A percentile compares a stretch with the other conserved stretches of the same genome.
phyloP scores from a whole-genome alignment of 37 sponge, comb jelly and placozoan genomes.

The Axinella damicornis region DNA sequence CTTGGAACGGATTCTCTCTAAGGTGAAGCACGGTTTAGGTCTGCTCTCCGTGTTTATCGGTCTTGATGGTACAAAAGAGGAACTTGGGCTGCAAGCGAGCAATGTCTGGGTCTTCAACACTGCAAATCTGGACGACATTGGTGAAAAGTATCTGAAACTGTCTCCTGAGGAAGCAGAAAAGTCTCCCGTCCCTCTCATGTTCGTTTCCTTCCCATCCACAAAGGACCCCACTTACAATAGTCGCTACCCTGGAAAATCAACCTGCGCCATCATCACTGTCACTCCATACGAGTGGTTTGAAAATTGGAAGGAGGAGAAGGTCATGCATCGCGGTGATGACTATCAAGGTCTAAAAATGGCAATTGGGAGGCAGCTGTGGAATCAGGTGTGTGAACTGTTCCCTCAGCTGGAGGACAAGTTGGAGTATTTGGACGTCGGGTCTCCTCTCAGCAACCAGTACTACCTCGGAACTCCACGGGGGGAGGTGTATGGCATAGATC shows the following conservation, averaged over 20 bases:
- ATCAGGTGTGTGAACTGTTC: slow-evolving; percentile 70
- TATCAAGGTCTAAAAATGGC: slow-evolving; percentile 77
- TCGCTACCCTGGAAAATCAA: slow-evolving; percentile 85
- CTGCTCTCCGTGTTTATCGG: slow-evolving; percentile 86
- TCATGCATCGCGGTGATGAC: slow-evolving; percentile 78
- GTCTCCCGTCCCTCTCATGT: slow-evolving; percentile 68
- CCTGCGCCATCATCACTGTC: slow-evolving; percentile 78
- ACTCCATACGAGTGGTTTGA: slow-evolving; percentile 87
- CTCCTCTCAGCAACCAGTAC: slow-evolving; percentile 87
- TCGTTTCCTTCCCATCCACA: slow-evolving; percentile 93
- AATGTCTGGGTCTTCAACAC: slow-evolving; percentile 81
- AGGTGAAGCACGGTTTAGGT: slow-evolving; percentile 65
- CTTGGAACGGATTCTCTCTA: slow-evolving; percentile 3
- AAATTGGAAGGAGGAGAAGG: slow-evolving; percentile 75
- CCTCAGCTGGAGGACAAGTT: slow-evolving; percentile 86
- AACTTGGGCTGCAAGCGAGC: slow-evolving; percentile 68
- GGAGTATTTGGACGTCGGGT: slow-evolving; percentile 91
- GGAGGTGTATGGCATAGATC: slow-evolving; percentile 91
- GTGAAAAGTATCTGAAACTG: slow-evolving; percentile 27
- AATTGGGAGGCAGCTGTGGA: slow-evolving; percentile 74
- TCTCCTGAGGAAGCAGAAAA: slow-evolving; percentile 58
- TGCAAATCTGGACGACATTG: slow-evolving; percentile 15
- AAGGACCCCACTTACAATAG: slow-evolving; percentile 89
- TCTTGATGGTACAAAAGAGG: slow-evolving; percentile 82
- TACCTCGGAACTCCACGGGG: slow-evolving; percentile 78